phyloP scores from a whole-genome alignment of 2,888 invertebrate genomes.

The Ethmia dodecea region DNA sequence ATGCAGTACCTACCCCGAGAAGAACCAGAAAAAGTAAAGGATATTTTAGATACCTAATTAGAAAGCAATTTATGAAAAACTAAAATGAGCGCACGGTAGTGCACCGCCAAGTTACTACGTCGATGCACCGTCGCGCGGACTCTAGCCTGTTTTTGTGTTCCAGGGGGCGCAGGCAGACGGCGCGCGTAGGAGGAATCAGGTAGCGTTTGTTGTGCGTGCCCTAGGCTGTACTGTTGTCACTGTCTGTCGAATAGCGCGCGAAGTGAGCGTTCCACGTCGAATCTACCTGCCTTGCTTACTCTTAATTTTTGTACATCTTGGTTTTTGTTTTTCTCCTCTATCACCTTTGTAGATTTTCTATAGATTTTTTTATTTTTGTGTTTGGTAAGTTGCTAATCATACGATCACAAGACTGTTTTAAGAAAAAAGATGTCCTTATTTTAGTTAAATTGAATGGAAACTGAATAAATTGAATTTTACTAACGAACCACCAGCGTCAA shows the following conservation, averaged over 20 bases:
- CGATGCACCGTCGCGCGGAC: too few species aligned
- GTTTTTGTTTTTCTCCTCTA: too few species aligned
- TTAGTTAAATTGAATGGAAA: too few species aligned
- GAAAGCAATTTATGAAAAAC: too few species aligned
- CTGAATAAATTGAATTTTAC: too few species aligned
- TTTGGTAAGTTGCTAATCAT: too few species aligned
- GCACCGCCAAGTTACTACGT: too few species aligned
- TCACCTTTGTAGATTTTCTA: conserved; percentile 17
- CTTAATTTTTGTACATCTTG: conserved; percentile 17
- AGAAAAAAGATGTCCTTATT: background rate
- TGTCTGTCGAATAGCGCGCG: conserved; percentile 72
- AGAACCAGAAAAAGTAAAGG: too few species aligned
- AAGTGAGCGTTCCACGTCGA: conserved; percentile 66
- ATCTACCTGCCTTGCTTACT: conserved; percentile 37
- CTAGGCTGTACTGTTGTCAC: conserved; percentile 77
- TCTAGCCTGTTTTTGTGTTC: conserved; percentile 66
- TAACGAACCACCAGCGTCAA: too few species aligned
- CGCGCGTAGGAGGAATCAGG: conserved; percentile 71
- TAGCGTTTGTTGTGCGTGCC: conserved; percentile 78
- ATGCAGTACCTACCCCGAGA: too few species aligned
- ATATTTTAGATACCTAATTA: too few species aligned
- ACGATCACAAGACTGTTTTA: background rate
- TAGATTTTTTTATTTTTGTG: conserved; percentile 18
- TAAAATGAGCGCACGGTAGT: too few species aligned
- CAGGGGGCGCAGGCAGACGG: conserved; percentile 70